A percentile compares a stretch with the other conserved stretches of the same genome.
phyloP scores from a whole-genome alignment of 2,888 invertebrate genomes.

The Pachymerium ferrugineum region DNA sequence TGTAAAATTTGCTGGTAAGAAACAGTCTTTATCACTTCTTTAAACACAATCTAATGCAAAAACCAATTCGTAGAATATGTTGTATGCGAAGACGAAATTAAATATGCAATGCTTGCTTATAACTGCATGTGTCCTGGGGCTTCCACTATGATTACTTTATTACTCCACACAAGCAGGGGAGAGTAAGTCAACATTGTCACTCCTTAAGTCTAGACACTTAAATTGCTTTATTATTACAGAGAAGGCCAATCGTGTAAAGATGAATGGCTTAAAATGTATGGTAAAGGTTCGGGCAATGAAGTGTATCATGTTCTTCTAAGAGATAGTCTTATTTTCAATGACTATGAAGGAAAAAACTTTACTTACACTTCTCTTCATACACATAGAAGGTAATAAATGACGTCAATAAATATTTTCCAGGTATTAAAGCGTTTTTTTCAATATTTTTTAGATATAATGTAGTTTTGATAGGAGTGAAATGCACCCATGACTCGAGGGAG shows the following conservation, averaged over 20 bases:
- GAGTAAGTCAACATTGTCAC: conserved; percentile 65
- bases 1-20: conserved; percentile 80
- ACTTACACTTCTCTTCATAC: conserved; percentile 98
- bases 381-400: conserved; percentile 76
- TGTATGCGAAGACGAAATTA: conserved; percentile 98
- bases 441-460: conserved; percentile 79
- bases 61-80: conserved; percentile 71
- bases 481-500: conserved; percentile 76
- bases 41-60: too few relatives aligned
- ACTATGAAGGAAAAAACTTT: conserved; percentile 97
- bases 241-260: conserved; percentile 91
- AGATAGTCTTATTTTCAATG: conserved; percentile 94
- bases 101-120: conserved; percentile 94
- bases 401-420: background rate
- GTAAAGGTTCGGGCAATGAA: conserved; percentile 97
- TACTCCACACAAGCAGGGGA: conserved; percentile 93
- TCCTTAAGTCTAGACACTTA: background rate
- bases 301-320: conserved; percentile 94
- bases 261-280: conserved; percentile 97
- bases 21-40: too few relatives aligned
- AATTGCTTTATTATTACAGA: too few relatives aligned
- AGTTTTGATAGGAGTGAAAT: conserved; percentile 89
- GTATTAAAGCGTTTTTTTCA: background rate
- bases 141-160: conserved; percentile 88
- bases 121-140: conserved; percentile 98